These are phyloP conservation scores for Ptilodon capucinus DNA, from an alignment of 2,888 invertebrate genomes.

Conservation along the genomic window DNA sequence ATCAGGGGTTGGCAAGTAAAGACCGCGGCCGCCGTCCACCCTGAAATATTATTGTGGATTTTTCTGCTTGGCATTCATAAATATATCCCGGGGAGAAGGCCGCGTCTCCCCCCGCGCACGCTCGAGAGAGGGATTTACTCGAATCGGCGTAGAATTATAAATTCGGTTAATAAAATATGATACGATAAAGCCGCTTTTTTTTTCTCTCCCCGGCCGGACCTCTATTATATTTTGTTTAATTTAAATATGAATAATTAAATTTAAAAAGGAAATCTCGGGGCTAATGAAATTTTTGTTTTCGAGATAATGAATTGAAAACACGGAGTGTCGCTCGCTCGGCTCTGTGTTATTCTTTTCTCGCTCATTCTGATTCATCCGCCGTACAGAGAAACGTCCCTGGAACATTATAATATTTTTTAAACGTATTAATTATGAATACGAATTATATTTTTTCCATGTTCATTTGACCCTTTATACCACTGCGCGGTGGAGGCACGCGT, in stretches of 20 bases:
- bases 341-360: conserved; percentile 76
- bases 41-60: conserved; percentile 83
- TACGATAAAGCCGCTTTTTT: conserved; percentile 78
- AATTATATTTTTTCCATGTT: conserved; percentile 65
- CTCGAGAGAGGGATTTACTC: conserved; percentile 68
- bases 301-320: conserved; percentile 83
- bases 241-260: conserved; percentile 83
- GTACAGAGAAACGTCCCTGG: conserved; percentile 56
- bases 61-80: conserved; percentile 82
- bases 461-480: conserved; percentile 61
- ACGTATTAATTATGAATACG: conserved; percentile 74
- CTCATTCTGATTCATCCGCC: conserved; percentile 76
- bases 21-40: conserved; percentile 72
- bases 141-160: conserved; percentile 80
- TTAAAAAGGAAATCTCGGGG: conserved; percentile 80
- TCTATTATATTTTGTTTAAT: conserved; percentile 83
- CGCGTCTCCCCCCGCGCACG: conserved; percentile 29
- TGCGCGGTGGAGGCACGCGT: conserved; percentile 40
- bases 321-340: conserved; percentile 58
- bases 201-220: conserved; percentile 63
- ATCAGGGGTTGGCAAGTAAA: conserved; percentile 78
- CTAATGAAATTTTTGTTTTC: conserved; percentile 82
- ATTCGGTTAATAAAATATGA: conserved; percentile 82
- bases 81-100: conserved; percentile 67
- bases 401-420: conserved; percentile 56